These are phyloP conservation scores for Ptilorrhoa leucosticta DNA, from an alignment of 2,113 vertebrate species.

Conservation along the genomic window DNA sequence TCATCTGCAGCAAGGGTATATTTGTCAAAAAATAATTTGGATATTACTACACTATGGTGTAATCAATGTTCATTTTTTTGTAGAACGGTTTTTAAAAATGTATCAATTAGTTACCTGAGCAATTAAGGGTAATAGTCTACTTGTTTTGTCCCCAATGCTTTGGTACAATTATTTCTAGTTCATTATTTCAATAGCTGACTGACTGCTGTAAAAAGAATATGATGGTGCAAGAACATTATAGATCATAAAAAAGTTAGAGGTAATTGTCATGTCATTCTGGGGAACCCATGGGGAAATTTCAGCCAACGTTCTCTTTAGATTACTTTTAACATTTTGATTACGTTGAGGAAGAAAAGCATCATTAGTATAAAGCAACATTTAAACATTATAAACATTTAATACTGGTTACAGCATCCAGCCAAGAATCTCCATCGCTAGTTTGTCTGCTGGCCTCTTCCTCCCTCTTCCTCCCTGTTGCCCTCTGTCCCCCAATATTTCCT, in stretches of 20 bases:
- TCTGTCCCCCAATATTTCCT: neutral
- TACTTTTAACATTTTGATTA: neutral
- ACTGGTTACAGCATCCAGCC: conserved; percentile 53
- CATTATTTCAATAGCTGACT: conserved; percentile 38
- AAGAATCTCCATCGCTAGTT: neutral
- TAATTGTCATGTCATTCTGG: conserved; percentile 25
- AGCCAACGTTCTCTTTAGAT: neutral
- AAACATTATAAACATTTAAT: conserved; percentile 58
- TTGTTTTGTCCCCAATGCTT: conserved; percentile 31
- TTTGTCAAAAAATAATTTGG: conserved; percentile 44
- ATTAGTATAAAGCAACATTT: conserved; percentile 57
- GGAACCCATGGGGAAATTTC: neutral
- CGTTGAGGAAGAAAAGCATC: conserved; percentile 48
- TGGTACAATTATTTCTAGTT: conserved; percentile 57
- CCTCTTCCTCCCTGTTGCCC: neutral
- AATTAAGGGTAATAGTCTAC: conserved; percentile 49
- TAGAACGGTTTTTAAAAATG: conserved; percentile 45
- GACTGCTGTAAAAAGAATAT: conserved; percentile 56
- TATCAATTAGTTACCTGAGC: conserved; percentile 66
- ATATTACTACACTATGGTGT: neutral
- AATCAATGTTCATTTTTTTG: neutral
- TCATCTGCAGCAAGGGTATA: neutral
- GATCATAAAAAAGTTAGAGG: conserved; percentile 48
- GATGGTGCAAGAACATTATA: conserved; percentile 36
- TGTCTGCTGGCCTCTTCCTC: neutral